A percentile compares a stretch with the other conserved stretches of the same genome.
phyloP scores from a whole-genome alignment of 2,888 invertebrate genomes.

The Macrosiphum euphorbiae region DNA sequence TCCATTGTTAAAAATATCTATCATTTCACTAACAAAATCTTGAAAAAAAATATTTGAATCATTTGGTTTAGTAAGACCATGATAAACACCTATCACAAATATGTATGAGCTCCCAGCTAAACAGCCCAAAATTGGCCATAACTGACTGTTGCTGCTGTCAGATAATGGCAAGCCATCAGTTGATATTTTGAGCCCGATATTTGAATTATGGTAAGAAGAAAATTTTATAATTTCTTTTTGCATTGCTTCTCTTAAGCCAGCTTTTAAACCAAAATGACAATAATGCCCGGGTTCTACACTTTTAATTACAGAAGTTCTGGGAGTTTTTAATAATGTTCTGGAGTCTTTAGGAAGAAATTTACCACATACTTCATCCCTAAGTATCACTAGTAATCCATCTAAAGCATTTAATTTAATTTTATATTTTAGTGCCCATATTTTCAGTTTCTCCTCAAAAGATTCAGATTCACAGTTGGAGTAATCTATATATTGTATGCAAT shows the following conservation, averaged over 20 bases:
- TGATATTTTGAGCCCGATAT: not conserved
- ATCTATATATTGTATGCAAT: too few species aligned
- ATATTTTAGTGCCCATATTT: not conserved
- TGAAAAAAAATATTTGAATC: slow-evolving; percentile 30
- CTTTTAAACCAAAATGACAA: slow-evolving; percentile 19
- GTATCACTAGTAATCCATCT: slow-evolving; percentile 12
- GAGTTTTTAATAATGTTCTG: slow-evolving; percentile 10
- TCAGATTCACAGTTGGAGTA: too few species aligned
- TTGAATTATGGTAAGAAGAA: too few species aligned
- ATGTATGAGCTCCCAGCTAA: not conserved
- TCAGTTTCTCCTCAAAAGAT: too few species aligned
- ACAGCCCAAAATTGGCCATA: slow-evolving; percentile 27
- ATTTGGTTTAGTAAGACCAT: slow-evolving; percentile 25
- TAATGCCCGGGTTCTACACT: not conserved
- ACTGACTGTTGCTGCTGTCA: slow-evolving; percentile 21
- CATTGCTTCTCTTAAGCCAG: too few species aligned
- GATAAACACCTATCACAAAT: slow-evolving; percentile 29
- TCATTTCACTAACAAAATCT: slow-evolving; percentile 22
- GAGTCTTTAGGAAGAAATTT: not conserved
- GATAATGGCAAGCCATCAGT: slow-evolving; percentile 36
- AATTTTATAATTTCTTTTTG: too few species aligned
- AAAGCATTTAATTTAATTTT: slow-evolving; percentile 20
- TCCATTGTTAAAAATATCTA: not conserved
- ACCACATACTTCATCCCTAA: not conserved
- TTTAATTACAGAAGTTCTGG: slow-evolving; percentile 9